Conservation (phyloP, 2,888 invertebrate species). For the Pandemis corylana region DNA sequence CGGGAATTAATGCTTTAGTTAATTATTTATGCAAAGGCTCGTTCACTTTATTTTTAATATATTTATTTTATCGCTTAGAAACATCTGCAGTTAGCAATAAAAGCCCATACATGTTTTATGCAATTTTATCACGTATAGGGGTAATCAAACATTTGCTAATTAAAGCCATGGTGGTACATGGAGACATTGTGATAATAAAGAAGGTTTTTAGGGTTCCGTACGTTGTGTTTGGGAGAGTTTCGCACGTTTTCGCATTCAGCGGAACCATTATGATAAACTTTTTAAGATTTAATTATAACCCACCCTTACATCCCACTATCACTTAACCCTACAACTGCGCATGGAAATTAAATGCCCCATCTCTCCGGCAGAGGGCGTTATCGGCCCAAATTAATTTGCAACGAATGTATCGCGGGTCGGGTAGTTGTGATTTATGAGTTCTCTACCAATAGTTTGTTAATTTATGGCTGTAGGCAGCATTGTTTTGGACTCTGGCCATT, state of each 20-base stretch:
- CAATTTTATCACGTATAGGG: background rate
- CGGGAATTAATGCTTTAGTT: background rate
- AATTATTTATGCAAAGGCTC: background rate
- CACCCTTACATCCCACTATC: constrained; percentile 1
- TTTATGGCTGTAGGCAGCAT: constrained; percentile 27
- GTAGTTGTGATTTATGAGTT: constrained; percentile 33
- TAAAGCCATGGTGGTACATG: constrained; percentile 1
- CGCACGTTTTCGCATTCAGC: no score
- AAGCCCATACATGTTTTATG: background rate
- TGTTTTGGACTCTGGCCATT: constrained; percentile 38
- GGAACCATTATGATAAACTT: no score
- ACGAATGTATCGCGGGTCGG: constrained; percentile 31
- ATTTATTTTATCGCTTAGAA: background rate
- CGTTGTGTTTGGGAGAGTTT: no score
- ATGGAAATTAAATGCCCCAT: constrained; percentile 50
- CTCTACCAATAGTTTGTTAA: constrained; percentile 37
- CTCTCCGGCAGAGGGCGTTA: constrained; percentile 50
- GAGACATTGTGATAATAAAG: background rate
- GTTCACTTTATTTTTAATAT: background rate
- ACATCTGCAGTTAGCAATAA: background rate
- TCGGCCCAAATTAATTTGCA: constrained; percentile 46
- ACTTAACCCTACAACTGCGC: constrained; percentile 40
- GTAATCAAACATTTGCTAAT: constrained; percentile 15
- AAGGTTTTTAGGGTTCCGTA: background rate
- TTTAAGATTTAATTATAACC: background rate